phyloP scores from a whole-genome alignment of 2,888 invertebrate genomes.

The Dicycla oo region DNA sequence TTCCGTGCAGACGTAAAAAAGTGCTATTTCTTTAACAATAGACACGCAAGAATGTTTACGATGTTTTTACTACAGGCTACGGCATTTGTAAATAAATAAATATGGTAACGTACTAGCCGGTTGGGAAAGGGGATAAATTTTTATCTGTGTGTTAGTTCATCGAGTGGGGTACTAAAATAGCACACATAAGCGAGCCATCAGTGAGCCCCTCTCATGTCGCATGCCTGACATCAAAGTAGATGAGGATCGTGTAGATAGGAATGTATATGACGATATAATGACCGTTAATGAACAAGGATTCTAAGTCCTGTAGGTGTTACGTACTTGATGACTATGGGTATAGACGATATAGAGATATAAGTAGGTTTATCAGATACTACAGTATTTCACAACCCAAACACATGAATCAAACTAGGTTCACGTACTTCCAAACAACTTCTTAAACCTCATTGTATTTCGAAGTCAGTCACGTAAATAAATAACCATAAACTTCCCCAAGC shows the following conservation, averaged over 20 bases:
- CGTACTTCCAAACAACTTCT: neutral
- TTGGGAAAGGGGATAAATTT: conserved; percentile 39
- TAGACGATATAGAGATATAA: no score
- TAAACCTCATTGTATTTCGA: conserved; percentile 3
- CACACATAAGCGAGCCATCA: conserved; percentile 38
- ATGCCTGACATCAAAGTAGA: conserved; percentile 55
- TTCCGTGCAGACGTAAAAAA: conserved; percentile 72
- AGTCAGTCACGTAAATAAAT: conserved; percentile 24
- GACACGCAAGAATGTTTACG: conserved; percentile 77
- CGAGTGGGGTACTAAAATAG: conserved; percentile 50
- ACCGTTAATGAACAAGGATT: no score
- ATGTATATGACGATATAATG: conserved; percentile 30
- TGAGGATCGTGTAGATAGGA: conserved; percentile 18
- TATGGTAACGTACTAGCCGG: conserved; percentile 56
- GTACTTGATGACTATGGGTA: conserved; percentile 10
- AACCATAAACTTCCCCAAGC: conserved; percentile 25
- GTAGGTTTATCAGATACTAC: neutral
- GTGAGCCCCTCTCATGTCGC: conserved; percentile 45
- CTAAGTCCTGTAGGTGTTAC: neutral
- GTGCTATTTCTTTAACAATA: conserved; percentile 73
- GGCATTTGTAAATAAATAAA: conserved; percentile 74
- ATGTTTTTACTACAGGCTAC: conserved; percentile 73
- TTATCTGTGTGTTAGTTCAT: conserved; percentile 44
- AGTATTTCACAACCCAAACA: neutral
- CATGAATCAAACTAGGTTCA: conserved; percentile 10